Evolutionary conservation across 2,888 invertebrate species (phyloP), one percentile per base, ranked within the genome.

Genomic region (Zootermopsis nevadensis): DNA sequence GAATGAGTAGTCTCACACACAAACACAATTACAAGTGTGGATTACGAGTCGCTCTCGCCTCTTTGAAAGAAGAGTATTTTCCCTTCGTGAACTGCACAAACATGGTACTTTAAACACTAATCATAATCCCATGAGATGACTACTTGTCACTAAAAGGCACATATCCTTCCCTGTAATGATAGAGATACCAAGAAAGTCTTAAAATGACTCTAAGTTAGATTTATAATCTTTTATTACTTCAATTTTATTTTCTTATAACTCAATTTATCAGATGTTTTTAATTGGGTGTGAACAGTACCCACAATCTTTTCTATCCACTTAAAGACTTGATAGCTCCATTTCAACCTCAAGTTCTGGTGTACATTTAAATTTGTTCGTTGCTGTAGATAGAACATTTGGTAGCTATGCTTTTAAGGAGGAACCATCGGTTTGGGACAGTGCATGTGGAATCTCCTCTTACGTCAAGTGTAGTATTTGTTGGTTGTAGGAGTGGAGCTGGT

Each of bases 241-340:
- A 35, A 79, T 79, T 79, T 79, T 79, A 79, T 79, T 79, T 79
- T 79, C 79, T 66, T 79, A 79, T 79, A 79, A 79, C 77, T 79
- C 79, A 79, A 79, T 79, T 79, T 79, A 79, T 33, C 79, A 35
- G n/a, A 79, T 35, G 38, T 53, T 66, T 79, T 79, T 79, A 33
- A 79, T 79, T 66, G 79, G 42, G 79, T 79, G 35, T 27, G 22
- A 77, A 33, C 10, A 35, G 27, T 31, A 55, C 66, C 79, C 66
- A 12, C 15, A 24, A 38, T 66, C 48, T 79, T 79, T 79, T 79
- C 66, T 79, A 79, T 79, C 79, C 79, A 79, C 79, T 35, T 38
- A 79, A 66, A 79, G 66, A 79, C 55, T 60, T 79, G 66, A 35
- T 79, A 79, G 79, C 55, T 60, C 66, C 60, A 79, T 35, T 79